These are phyloP conservation scores for Scelioninae gen. 1 DNA, from an alignment of 2,888 invertebrate genomes.

Conservation along the genomic window DNA sequence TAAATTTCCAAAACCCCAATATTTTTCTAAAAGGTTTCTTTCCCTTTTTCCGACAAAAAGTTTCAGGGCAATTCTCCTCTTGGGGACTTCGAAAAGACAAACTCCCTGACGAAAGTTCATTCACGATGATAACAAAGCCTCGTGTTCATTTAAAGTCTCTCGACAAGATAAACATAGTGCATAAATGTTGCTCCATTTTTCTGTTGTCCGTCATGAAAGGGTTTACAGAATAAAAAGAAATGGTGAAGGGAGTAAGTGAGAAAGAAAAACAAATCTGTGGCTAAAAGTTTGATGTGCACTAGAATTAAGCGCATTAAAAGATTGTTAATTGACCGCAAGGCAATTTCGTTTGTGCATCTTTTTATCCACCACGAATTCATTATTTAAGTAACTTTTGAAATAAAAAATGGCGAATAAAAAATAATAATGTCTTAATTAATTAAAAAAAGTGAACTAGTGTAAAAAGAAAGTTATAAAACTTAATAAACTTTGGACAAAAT, in stretches of 20 bases:
- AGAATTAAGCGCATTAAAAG: slow-evolving; percentile 2
- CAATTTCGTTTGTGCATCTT: background rate
- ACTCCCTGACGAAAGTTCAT: slow-evolving; percentile 64
- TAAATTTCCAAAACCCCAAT: slow-evolving; percentile 58
- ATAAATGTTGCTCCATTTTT: slow-evolving; percentile 60
- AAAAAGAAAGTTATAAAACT: too few relatives aligned
- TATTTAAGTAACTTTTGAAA: too few relatives aligned
- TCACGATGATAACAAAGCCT: slow-evolving; percentile 65
- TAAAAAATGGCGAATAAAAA: too few relatives aligned
- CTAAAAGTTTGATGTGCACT: background rate
- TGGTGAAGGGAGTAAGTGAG: background rate
- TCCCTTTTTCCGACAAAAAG: slow-evolving; percentile 50
- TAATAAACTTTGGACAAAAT: too few relatives aligned
- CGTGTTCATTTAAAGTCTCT: slow-evolving; percentile 65
- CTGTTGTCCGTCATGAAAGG: slow-evolving; percentile 25
- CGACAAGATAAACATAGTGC: slow-evolving; percentile 55
- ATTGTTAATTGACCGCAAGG: slow-evolving; percentile 1
- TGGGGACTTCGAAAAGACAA: slow-evolving; percentile 53
- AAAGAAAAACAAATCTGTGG: slow-evolving; percentile 9
- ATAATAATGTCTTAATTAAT: too few relatives aligned
- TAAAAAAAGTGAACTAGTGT: too few relatives aligned
- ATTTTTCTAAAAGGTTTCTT: slow-evolving; percentile 51
- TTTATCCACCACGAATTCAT: too few relatives aligned
- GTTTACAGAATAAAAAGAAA: slow-evolving; percentile 32
- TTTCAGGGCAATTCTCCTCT: slow-evolving; percentile 50